Base-by-base conservation (phyloP, 1,140 invertebrate genomes). In the Aporrectodea caliginosa region DNA sequence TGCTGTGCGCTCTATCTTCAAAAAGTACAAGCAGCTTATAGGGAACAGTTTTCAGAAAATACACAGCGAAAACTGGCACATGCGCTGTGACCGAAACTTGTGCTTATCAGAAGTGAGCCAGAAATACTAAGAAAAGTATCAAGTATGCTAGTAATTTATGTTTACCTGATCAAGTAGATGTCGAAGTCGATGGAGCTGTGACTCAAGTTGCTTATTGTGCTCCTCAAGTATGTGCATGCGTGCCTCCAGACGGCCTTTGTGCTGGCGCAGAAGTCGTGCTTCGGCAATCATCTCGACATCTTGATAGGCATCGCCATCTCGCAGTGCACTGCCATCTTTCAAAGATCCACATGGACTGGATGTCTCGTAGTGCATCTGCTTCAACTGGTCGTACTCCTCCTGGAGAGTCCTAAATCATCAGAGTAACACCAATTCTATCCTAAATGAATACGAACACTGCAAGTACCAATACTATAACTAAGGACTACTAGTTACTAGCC, bases 161-260 rank as follows among this genome's bases (percentile, higher is more conserved):
- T 58, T 22, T 12, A 87, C 93, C 91, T 98, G 95, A 83, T 96
- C 94, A 69, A 98, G 89, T 35, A 98, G 90, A 85, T 95, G 93
- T 68, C 85, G 77, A 74, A 88, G 82, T 73, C 95, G 90, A 84
- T 94, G 93, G 77, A 97, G 88, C 82, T 91, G 91, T 31, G 88
- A 86, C 84, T 91, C 91, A 58, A 92, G 83, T 86, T 98, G 95
- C 33, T 94, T 89, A 90, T 98, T 99, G 87, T 98, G 96, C 86
- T 98, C 95, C 89, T 98, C 96, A 29, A 99, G 90, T 84, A 98
- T 97, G 87, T 95, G 94, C 96, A 98, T 98, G 79, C 96, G 90
- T 1, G 95, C 94, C 89, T 99, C 97, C 73, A 98, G 90, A 34
- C 96, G 91, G 1, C 94, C 94, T 89, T 98, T 98, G 89, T 98